These are phyloP conservation scores for Bacillus rossius DNA, from an alignment of 1,140 invertebrate genomes.

Conservation along the genomic window DNA sequence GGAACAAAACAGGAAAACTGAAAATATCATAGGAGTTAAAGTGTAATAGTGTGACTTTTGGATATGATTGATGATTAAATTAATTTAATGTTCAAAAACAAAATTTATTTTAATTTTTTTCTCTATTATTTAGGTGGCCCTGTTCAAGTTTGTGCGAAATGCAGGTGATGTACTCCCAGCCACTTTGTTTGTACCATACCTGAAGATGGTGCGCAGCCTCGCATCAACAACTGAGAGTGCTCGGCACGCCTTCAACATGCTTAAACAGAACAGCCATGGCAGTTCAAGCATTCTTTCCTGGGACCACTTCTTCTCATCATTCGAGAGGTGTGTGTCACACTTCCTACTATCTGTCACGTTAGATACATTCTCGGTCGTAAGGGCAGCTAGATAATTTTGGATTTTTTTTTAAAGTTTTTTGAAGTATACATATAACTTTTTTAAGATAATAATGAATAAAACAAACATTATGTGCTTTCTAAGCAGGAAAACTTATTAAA, in stretches of 20 bases:
- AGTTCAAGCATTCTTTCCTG: constrained; percentile 56
- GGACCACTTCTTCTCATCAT: constrained; percentile 85
- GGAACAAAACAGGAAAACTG: no score
- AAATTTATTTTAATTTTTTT: no score
- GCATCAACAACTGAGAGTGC: constrained; percentile 66
- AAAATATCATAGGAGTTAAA: no score
- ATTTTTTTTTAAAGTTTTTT: background rate
- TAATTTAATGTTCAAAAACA: no score
- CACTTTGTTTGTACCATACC: constrained; percentile 78
- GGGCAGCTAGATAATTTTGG: no score
- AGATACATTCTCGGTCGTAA: no score
- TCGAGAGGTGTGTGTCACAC: constrained; percentile 41
- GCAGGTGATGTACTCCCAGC: constrained; percentile 84
- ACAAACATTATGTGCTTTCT: no score
- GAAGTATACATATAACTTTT: background rate
- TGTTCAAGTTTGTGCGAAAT: constrained; percentile 87
- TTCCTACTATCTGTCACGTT: background rate
- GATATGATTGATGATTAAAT: no score
- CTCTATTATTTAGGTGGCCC: constrained; percentile 52
- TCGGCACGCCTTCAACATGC: constrained; percentile 76
- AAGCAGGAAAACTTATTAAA: no score
- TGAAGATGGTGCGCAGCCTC: constrained; percentile 80
- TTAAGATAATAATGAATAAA: no score
- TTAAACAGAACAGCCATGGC: constrained; percentile 63
- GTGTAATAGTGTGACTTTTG: no score